Conservation (phyloP, 1,140 invertebrate species). For the Rhyacophila brunnea region DNA sequence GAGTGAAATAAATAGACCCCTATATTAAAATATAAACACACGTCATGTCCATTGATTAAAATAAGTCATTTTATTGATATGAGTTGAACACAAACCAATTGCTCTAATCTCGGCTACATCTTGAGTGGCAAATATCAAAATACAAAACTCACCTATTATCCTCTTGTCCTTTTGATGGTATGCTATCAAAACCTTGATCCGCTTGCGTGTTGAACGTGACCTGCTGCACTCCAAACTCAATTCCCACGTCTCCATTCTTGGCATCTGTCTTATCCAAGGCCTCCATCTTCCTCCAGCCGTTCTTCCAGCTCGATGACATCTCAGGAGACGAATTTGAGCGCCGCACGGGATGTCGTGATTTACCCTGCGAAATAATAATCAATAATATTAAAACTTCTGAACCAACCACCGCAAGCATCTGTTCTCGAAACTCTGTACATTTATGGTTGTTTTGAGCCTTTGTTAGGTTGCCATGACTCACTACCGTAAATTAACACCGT, state of each 20-base stretch:
- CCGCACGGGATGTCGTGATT: slow-evolving; percentile 74
- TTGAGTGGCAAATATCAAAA: too few species aligned
- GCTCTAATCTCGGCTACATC: too few species aligned
- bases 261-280: slow-evolving; percentile 7
- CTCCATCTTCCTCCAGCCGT: slow-evolving; percentile 57
- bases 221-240: neutral
- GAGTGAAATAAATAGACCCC: too few species aligned
- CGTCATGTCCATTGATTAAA: too few species aligned
- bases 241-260: slow-evolving; percentile 3
- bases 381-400: neutral
- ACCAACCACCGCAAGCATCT: neutral
- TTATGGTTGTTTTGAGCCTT: too few species aligned
- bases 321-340: slow-evolving; percentile 87
- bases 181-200: slow-evolving; percentile 1
- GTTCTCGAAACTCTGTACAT: too few species aligned
- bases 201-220: neutral
- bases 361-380: slow-evolving; percentile 39
- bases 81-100: too few species aligned
- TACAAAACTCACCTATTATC: slow-evolving; percentile 14
- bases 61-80: too few species aligned
- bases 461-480: too few species aligned
- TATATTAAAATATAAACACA: too few species aligned
- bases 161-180: neutral
- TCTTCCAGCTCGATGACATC: slow-evolving; percentile 84
- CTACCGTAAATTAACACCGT: too few species aligned